Evolutionary conservation across 2,888 invertebrate species (phyloP).

Genomic region (Polietes domitor): DNA sequence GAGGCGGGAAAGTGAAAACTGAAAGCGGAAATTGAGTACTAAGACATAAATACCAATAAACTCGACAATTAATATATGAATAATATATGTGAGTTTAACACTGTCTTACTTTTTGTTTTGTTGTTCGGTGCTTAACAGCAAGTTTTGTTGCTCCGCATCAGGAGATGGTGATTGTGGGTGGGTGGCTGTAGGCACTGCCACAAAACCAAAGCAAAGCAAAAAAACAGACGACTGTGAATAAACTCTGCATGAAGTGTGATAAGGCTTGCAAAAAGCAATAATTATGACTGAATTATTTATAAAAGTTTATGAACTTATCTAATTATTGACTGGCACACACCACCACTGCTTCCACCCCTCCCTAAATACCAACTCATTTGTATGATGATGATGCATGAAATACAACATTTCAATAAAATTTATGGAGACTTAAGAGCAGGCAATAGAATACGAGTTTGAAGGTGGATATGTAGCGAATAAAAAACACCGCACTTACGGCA

Average conservation of each 20-base stretch:
- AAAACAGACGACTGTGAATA: no score
- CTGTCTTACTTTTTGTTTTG: neutral
- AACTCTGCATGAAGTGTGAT: neutral
- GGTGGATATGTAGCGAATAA: no score
- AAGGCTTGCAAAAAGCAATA: neutral
- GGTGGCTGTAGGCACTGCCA: no score
- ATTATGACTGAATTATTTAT: constrained; percentile 11
- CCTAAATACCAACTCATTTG: neutral
- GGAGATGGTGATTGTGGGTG: no score
- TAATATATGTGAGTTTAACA: neutral
- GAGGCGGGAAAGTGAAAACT: no score
- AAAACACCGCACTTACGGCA: no score
- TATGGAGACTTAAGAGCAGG: neutral
- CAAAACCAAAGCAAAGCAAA: neutral
- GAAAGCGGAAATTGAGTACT: no score
- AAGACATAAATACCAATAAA: neutral
- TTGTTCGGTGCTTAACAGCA: no score
- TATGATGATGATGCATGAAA: neutral
- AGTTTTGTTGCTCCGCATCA: no score
- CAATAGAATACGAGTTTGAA: no score
- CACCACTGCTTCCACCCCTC: neutral
- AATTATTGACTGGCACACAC: constrained; percentile 6
- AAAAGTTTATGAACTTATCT: constrained; percentile 2
- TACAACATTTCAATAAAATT: neutral
- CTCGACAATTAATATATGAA: neutral